Base-by-base conservation (phyloP, 2,888 invertebrate genomes). In the Drosophila sordidula region DNA sequence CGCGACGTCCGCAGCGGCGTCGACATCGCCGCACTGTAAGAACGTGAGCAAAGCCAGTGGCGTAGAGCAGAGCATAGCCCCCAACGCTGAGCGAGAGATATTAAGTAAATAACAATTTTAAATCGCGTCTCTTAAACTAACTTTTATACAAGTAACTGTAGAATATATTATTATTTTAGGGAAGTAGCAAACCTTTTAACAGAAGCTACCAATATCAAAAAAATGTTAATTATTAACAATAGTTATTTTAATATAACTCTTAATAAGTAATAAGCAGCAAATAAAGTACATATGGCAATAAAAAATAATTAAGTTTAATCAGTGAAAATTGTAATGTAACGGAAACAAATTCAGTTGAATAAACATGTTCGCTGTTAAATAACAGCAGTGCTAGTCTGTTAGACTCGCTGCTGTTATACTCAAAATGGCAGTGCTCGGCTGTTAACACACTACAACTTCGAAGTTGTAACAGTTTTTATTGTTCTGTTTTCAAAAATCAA, bases 1-100 rank as follows among this genome's bases (percentile, higher is more conserved):
- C 58, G 9, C 61, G 29, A 63, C 44, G 29, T 16, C 8, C 34
- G 3, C 38, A 8, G 32, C 39, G 64, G 29, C 42, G 32, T 39
- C 39, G 51, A n/a, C 70, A 38, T 22, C n/a, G 6, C 12, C 16
- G 32, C 56, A 50, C 45, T 22, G 12, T 18, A 29, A 50, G 39
- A 36, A 44, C 32, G 41, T 29, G 18, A 44, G 45, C 36, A 50
- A 16, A 32, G 36, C 4, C 67, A 77, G 67, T 16, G 66, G 77
- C 65, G 72, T 54, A 57, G 51, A 52, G 29, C 18, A 18, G 18
- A 18, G 18, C 18, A 18, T 1, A 18, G 18, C 18, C 18, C 18
- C 18, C 18, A 38, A 14, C 22, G 11, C 9, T 29, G 18, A 26
- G 65, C 39, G 65, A 32, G 12, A 6, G n/a, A 29, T 41, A 41